These are phyloP conservation scores for Mesembrinibis cayennensis DNA, from an alignment of 2,113 vertebrate species.

Conservation along the genomic window DNA sequence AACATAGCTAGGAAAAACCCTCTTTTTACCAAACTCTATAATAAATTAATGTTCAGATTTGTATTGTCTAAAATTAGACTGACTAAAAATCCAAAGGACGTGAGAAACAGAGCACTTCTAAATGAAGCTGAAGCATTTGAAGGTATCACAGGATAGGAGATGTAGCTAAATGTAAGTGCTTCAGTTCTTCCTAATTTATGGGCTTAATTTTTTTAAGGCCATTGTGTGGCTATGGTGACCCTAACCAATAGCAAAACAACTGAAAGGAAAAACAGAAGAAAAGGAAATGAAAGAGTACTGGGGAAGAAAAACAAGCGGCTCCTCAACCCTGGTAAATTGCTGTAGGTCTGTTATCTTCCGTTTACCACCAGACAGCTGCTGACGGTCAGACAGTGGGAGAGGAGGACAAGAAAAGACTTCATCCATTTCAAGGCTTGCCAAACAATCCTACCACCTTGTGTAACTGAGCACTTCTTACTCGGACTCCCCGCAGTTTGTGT, in stretches of 20 bases:
- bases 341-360: background rate
- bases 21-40: background rate
- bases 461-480: background rate
- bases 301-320: background rate
- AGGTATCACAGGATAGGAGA: background rate
- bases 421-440: background rate
- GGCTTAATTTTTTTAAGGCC: background rate
- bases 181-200: background rate
- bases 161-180: background rate
- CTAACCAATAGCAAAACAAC: background rate
- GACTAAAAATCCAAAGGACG: background rate
- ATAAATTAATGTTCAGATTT: background rate
- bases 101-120: background rate
- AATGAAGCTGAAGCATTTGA: background rate
- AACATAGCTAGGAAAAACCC: background rate
- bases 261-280: background rate
- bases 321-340: background rate
- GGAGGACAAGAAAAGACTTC: background rate
- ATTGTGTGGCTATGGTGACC: background rate
- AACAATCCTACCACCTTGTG: background rate
- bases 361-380: background rate
- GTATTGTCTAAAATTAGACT: background rate
- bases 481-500: background rate
- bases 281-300: background rate
- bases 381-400: background rate